A percentile compares a stretch with the other conserved stretches of the same genome.
Evolutionary conservation across 1,140 invertebrate genomes (phyloP).

Genomic region (Chelonus insularis): DNA sequence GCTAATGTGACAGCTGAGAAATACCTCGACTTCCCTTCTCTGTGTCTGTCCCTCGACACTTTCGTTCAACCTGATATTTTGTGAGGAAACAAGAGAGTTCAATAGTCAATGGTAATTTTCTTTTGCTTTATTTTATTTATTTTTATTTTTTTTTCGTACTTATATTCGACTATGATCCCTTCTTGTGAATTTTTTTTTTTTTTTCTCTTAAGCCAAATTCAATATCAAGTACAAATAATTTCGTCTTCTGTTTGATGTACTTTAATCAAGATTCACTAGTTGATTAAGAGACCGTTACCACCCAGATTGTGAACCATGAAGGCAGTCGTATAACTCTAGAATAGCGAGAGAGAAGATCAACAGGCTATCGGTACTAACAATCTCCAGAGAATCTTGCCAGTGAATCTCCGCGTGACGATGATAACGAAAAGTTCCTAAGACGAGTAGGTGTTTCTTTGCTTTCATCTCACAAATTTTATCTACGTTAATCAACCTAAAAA

Average conservation of each 20-base stretch:
- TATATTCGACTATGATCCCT: too few relatives aligned
- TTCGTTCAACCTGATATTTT: background rate
- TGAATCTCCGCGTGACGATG: slow-evolving; percentile 1
- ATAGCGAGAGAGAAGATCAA: slow-evolving; percentile 6
- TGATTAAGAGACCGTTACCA: slow-evolving; percentile 21
- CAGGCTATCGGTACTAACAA: slow-evolving; percentile 19
- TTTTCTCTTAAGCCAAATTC: background rate
- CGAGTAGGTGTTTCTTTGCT: too few relatives aligned
- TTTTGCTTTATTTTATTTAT: background rate
- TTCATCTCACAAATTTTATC: too few relatives aligned
- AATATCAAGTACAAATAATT: background rate
- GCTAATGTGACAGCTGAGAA: slow-evolving; percentile 46
- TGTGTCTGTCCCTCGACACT: background rate
- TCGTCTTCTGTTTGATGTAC: background rate
- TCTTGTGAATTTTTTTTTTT: background rate
- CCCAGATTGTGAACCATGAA: slow-evolving; percentile 12
- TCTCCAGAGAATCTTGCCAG: slow-evolving; percentile 3
- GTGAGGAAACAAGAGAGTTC: background rate
- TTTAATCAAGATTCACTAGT: slow-evolving; percentile 20
- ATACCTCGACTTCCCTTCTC: slow-evolving; percentile 27
- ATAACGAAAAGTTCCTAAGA: background rate
- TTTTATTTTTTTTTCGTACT: background rate
- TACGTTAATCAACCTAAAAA: too few relatives aligned
- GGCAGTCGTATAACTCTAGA: background rate
- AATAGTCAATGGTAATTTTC: background rate